Evolutionary conservation across 2,113 vertebrate species (phyloP), one percentile per base, ranked within the genome.

Genomic region (Spilogale gracilis): DNA sequence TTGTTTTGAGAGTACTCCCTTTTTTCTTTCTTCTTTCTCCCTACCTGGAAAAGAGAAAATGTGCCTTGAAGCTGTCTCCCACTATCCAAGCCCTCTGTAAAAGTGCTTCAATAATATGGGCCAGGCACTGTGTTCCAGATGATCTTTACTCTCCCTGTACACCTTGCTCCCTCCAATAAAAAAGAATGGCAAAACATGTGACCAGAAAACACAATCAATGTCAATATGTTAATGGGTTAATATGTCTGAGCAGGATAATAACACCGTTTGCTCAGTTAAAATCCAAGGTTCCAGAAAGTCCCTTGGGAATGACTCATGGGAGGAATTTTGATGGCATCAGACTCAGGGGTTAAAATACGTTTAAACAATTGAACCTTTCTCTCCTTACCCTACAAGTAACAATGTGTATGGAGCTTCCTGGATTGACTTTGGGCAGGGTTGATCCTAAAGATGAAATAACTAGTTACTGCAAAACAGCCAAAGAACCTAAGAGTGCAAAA

Each of bases 261-360:
- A 91, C 21, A 92, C 30, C 25, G 50, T 95, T 97, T 16, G 60
- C 60, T 60, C 13, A 48, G 50, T 91, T 96, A 79, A 89, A 90
- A 76, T 94, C 76, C n/a, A 43, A 48, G 14, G 38, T 97, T 56
- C 56, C 93, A 94, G 88, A 91, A 97, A 97, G 93, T 96, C 93
- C 92, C 88, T 54, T 45, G 56, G 38, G 27, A 91, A 45, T 97
- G 96, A 97, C 84, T 96, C 89, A 97, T 58, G 17, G 45, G 65
- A 95, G 88, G 71, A 25, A 94, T 81, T 95, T 95, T 80, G 71
- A 58, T 38, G 69, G 61, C 79, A 67, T 76, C 56, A 95, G 87
- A 83, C 56, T 63, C 81, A 18, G 2, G 27, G 16, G 25, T 16
- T 76, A 38, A 79, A 65, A 74, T 65, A 18, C 6, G 20, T 60